Percentiles rank a stretch among this genome's conserved stretches.
Conservation (phyloP, 2,888 invertebrate genomes). For the Cantharis rufa region DNA sequence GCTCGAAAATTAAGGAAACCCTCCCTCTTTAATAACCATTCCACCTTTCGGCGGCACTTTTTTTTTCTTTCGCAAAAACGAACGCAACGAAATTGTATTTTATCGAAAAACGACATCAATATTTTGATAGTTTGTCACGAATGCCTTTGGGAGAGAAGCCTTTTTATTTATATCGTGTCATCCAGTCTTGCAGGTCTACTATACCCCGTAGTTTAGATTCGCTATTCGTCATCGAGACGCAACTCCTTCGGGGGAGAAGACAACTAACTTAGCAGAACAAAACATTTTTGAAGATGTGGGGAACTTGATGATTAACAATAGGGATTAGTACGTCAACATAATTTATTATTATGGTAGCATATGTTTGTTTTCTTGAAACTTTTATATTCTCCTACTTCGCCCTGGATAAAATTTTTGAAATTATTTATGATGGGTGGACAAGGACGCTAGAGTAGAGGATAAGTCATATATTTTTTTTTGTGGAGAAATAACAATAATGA, state of each 20-base stretch:
- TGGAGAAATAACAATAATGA: background rate
- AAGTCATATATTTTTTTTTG: background rate
- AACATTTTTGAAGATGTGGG: conserved; percentile 36
- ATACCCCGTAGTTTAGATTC: conserved; percentile 39
- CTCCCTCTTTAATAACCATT: conserved; percentile 2
- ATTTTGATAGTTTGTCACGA: conserved; percentile 34
- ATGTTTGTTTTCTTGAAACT: conserved; percentile 35
- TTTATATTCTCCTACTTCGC: conserved; percentile 25
- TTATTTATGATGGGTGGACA: conserved; percentile 2
- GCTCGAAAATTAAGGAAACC: conserved; percentile 13
- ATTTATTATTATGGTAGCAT: conserved; percentile 43
- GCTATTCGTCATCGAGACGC: conserved; percentile 43
- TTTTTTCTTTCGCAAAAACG: background rate
- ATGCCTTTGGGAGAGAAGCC: conserved; percentile 25
- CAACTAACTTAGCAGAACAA: conserved; percentile 35
- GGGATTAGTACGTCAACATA: conserved; percentile 41
- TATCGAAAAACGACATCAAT: conserved; percentile 30
- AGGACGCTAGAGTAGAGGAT: background rate
- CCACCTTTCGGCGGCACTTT: background rate
- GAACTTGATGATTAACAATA: conserved; percentile 42
- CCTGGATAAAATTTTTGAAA: conserved; percentile 17
- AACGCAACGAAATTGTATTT: conserved; percentile 17
- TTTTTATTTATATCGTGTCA: conserved; percentile 32
- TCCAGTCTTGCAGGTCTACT: conserved; percentile 32
- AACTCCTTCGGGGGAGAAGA: conserved; percentile 30